Evolutionary conservation across 2,797 vertebrate species (phyloP).

Genomic region (Chelon auratus): DNA sequence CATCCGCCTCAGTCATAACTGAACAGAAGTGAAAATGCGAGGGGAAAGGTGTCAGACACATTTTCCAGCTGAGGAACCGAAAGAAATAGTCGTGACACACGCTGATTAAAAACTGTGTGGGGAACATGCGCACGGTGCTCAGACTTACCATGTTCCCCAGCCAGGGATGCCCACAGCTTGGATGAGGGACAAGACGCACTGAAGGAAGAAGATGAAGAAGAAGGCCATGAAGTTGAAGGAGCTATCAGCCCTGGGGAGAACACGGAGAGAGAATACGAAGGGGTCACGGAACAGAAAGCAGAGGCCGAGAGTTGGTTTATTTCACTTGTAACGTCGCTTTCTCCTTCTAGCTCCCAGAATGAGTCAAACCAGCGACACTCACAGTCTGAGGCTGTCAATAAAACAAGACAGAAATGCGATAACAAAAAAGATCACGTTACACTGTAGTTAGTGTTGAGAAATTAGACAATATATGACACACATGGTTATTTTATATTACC

Average conservation of each 20-base stretch:
- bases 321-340: slow-evolving; percentile 27
- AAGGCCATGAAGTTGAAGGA: slow-evolving; percentile 99
- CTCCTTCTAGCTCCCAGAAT: slow-evolving; percentile 12
- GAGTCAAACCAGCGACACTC: slow-evolving; percentile 1
- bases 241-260: slow-evolving; percentile 90
- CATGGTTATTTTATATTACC: too few relatives aligned
- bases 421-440: background rate
- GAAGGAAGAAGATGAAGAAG: slow-evolving; percentile 95
- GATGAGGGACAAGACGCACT: slow-evolving; percentile 89
- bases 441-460: too few relatives aligned
- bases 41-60: too few relatives aligned
- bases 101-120: background rate
- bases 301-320: slow-evolving; percentile 6
- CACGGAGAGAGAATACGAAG: slow-evolving; percentile 21
- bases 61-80: too few relatives aligned
- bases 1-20: background rate
- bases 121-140: background rate
- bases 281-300: slow-evolving; percentile 8
- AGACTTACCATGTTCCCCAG: slow-evolving; percentile 94
- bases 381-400: background rate
- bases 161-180: slow-evolving; percentile 89
- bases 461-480: too few relatives aligned
- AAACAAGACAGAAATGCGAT: background rate
- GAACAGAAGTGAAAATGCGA: background rate
- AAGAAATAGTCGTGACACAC: background rate